Evolutionary conservation across 1,140 invertebrate genomes (phyloP).

Genomic region (Apocrypta bakeri): DNA sequence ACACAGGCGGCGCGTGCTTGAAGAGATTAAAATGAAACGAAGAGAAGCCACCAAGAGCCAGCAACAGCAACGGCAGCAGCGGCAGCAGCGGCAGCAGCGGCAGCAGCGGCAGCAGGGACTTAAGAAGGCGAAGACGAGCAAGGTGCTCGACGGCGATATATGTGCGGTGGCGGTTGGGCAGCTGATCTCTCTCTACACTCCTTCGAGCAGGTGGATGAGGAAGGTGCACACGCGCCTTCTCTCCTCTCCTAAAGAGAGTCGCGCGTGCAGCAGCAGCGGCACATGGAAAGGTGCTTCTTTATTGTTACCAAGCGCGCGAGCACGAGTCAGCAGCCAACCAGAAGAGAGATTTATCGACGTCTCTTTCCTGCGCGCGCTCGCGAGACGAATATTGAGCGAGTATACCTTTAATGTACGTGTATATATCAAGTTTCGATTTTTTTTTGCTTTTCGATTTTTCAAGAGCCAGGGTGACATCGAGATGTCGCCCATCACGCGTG

Average conservation of each 20-base stretch:
- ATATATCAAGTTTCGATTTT: too few relatives aligned
- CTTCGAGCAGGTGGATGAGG: conserved; percentile 67
- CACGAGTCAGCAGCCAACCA: conserved; percentile 43
- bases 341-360: conserved; percentile 24
- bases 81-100: conserved; percentile 27
- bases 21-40: too few relatives aligned
- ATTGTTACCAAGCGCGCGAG: conserved; percentile 60
- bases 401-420: background rate
- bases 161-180: conserved; percentile 71
- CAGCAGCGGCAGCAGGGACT: conserved; percentile 33
- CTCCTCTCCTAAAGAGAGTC: background rate
- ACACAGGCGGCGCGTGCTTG: conserved; percentile 3
- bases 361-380: background rate
- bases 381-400: too few relatives aligned
- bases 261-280: conserved; percentile 56
- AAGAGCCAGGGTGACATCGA: too few relatives aligned
- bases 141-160: conserved; percentile 60
- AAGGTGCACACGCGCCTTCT: conserved; percentile 32
- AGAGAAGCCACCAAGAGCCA: background rate
- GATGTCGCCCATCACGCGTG: too few relatives aligned
- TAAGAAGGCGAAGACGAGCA: conserved; percentile 56
- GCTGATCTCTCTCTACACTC: conserved; percentile 66
- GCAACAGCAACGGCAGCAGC: conserved; percentile 44
- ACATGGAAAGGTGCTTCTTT: conserved; percentile 54
- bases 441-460: too few relatives aligned